A percentile compares a stretch with the other conserved stretches of the same genome.
Conservation (phyloP, 1,140 invertebrate genomes). For the Macrobrachium rosenbergii region DNA sequence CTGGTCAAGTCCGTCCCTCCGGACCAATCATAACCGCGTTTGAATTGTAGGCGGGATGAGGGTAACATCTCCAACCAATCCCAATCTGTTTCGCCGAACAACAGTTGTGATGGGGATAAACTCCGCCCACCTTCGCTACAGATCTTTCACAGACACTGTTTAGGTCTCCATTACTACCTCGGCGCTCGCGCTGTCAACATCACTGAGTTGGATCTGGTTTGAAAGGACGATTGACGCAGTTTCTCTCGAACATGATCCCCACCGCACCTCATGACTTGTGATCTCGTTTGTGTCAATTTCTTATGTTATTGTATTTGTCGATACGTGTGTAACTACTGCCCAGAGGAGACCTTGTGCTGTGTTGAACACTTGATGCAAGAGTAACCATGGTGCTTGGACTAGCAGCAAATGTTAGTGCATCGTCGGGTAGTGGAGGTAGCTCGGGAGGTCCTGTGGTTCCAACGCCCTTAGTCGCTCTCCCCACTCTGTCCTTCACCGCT, state of each 20-base stretch:
- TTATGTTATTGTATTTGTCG: constrained; percentile 39
- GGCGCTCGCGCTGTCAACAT: constrained; percentile 50
- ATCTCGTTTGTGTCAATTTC: constrained; percentile 39
- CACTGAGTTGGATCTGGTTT: constrained; percentile 30
- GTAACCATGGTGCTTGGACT: constrained; percentile 65
- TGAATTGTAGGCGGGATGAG: constrained; percentile 29
- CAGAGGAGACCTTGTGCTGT: no score
- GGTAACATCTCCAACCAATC: constrained; percentile 3
- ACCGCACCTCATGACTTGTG: constrained; percentile 40
- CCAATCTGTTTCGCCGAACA: not conserved
- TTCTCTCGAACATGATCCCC: constrained; percentile 31
- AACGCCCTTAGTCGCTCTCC: constrained; percentile 86
- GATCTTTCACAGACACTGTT: constrained; percentile 13
- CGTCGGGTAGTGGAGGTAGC: constrained; percentile 66
- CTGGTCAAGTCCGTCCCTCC: not conserved
- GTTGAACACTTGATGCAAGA: not conserved
- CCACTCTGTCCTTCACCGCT: constrained; percentile 91
- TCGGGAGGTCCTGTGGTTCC: constrained; percentile 76
- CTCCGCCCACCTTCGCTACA: constrained; percentile 41
- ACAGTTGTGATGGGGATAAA: constrained; percentile 44
- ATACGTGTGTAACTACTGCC: not conserved
- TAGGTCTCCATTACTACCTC: constrained; percentile 54
- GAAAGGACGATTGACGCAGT: no score
- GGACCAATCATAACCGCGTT: constrained; percentile 11
- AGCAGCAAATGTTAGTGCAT: constrained; percentile 64